Evolutionary conservation across 2,113 vertebrate species (phyloP).

Genomic region (Mobula birostris): DNA sequence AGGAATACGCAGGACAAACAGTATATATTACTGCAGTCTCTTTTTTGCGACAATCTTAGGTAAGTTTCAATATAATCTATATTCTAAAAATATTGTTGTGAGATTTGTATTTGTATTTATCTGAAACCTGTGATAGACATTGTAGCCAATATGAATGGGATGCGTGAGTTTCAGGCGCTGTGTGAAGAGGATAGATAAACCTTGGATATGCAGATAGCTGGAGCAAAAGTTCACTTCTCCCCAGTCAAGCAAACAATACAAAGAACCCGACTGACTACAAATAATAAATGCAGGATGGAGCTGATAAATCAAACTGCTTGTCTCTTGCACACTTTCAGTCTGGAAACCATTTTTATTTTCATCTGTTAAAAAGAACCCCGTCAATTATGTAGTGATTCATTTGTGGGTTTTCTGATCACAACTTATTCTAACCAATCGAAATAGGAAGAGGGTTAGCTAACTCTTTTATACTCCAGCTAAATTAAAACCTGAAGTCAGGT

Average conservation of each 20-base stretch:
- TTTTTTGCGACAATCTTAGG: background rate
- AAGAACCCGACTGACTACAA: background rate
- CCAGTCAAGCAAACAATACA: too few species aligned
- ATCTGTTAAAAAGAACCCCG: background rate
- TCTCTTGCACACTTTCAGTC: background rate
- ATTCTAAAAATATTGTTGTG: background rate
- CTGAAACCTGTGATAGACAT: background rate
- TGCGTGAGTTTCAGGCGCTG: too few species aligned
- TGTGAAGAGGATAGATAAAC: too few species aligned
- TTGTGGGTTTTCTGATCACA: background rate
- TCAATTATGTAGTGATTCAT: background rate
- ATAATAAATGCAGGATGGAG: background rate
- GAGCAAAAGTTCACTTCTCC: too few species aligned
- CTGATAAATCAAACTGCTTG: background rate
- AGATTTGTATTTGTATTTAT: background rate
- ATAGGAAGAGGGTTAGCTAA: too few species aligned
- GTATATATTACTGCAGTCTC: background rate
- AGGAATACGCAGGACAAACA: background rate
- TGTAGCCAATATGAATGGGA: background rate
- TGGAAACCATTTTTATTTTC: background rate
- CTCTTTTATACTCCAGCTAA: too few species aligned
- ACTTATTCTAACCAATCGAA: too few species aligned
- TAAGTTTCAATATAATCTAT: background rate
- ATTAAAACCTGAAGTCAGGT: too few species aligned
- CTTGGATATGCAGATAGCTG: too few species aligned